Conservation (phyloP, 1,140 invertebrate species). For the Hycleus cichorii region DNA sequence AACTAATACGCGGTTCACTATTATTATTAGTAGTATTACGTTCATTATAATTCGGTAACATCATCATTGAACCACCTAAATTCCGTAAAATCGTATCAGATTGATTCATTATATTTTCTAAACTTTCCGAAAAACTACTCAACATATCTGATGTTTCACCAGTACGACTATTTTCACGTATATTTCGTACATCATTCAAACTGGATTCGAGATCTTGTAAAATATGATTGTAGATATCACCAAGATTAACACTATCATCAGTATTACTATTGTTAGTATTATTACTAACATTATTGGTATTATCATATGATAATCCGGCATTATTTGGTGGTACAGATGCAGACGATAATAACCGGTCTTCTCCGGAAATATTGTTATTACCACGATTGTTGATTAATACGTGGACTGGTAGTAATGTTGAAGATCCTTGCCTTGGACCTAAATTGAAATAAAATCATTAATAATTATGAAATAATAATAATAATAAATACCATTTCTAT, state of each 20-base stretch:
- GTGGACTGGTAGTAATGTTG: no score
- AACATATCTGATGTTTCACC: slow-evolving; percentile 34
- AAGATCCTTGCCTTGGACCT: no score
- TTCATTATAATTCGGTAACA: slow-evolving; percentile 20
- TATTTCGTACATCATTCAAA: slow-evolving; percentile 33
- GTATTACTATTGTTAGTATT: background rate
- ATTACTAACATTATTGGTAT: background rate
- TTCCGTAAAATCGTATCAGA: slow-evolving; percentile 37
- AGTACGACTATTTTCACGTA: slow-evolving; percentile 24
- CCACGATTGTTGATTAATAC: no score
- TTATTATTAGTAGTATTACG: background rate
- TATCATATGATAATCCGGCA: no score
- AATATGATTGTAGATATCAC: slow-evolving; percentile 38
- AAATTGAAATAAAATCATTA: no score
- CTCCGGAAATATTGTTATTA: no score
- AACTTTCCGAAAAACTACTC: slow-evolving; percentile 35
- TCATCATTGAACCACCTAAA: slow-evolving; percentile 31
- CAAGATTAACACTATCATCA: slow-evolving; percentile 11
- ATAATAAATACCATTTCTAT: no score
- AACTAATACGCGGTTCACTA: slow-evolving; percentile 12
- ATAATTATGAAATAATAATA: no score
- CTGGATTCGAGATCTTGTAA: slow-evolving; percentile 36
- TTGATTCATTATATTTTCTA: slow-evolving; percentile 37
- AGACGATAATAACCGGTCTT: background rate
- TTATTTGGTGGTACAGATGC: background rate